Evolutionary conservation across 2,113 vertebrate species (phyloP), one percentile per base, ranked within the genome.

Genomic region (Forbesichthys agassizii): DNA sequence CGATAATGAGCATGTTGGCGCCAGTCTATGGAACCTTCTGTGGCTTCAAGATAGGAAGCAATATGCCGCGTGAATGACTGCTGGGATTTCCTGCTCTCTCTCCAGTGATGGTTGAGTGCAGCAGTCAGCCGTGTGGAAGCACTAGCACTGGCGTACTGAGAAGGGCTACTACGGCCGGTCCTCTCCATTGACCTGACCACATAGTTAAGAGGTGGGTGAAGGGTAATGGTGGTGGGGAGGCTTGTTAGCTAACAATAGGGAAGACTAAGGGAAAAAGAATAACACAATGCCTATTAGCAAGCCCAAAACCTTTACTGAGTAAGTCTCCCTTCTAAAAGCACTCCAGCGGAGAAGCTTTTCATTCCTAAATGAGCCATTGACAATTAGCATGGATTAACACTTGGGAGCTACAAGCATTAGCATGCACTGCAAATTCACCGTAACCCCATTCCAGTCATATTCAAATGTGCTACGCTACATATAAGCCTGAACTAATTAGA

Each of bases 11-110:
- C 11, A 51, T 69, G 65, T 75, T 84, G 76, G 87, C 87, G 65
- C 76, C 81, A 71, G 88, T 81, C 87, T 82, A 61, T 74, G 79
- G 64, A 87, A 90, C 82, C 78, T 86, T 79, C 77, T 84, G 58
- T 67, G 67, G 64, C 69, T 78, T 74, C 69, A 69, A 72, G 77
- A 91, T 87, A 91, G 93, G 91, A 93, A 93, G 91, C 84, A 91
- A 93, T 93, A 90, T 82, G 87, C 79, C 16, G 73, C 61, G 61
- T 86, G 85, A 89, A 92, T 79, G 88, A 90, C 88, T 87, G 88
- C 11, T 88, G 85, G 91, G 90, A 93, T 90, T 93, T 93, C 93
- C 93, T 92, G 88, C 76, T 66, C 83, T 84, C 81, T 36, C 77
- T 68, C 66, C 60, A 84, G 79, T 73, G 73, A 89, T 80, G 82